These are phyloP conservation scores for Lepus americanus DNA, from an alignment of 2,113 vertebrate species.

Conservation along the genomic window DNA sequence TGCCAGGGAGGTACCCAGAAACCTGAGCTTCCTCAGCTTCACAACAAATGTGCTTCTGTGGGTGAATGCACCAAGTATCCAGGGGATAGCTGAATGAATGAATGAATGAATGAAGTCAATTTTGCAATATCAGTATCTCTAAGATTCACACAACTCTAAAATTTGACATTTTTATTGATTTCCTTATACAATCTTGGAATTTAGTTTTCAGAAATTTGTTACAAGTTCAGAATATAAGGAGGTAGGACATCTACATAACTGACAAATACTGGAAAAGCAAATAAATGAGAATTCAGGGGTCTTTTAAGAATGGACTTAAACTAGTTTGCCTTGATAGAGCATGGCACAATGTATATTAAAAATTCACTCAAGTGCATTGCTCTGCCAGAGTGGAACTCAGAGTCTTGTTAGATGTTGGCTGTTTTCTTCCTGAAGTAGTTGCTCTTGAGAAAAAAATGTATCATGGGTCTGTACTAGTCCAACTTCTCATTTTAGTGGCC, in stretches of 20 bases:
- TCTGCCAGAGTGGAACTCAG: background rate
- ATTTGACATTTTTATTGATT: background rate
- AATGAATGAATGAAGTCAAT: background rate
- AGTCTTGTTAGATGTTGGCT: background rate
- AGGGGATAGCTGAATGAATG: background rate
- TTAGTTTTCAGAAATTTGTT: constrained; percentile 6
- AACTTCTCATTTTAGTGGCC: background rate
- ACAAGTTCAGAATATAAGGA: background rate
- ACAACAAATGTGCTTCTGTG: background rate
- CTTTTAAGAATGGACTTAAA: background rate
- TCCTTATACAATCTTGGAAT: background rate
- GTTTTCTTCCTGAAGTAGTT: background rate
- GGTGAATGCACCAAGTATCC: background rate
- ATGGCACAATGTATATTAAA: background rate
- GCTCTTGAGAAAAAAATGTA: background rate
- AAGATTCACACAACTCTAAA: constrained; percentile 17
- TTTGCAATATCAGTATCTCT: background rate
- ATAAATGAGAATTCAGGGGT: background rate
- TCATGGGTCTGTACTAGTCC: background rate
- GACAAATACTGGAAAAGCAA: constrained; percentile 25
- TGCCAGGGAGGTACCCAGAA: background rate
- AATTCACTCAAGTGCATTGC: background rate
- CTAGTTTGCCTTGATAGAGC: background rate
- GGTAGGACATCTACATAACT: background rate
- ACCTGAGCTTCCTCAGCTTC: background rate